Evolutionary conservation across 2,113 vertebrate genomes (phyloP), one percentile per base, ranked within the genome.

Genomic region (Leptobrachium leishanense): DNA sequence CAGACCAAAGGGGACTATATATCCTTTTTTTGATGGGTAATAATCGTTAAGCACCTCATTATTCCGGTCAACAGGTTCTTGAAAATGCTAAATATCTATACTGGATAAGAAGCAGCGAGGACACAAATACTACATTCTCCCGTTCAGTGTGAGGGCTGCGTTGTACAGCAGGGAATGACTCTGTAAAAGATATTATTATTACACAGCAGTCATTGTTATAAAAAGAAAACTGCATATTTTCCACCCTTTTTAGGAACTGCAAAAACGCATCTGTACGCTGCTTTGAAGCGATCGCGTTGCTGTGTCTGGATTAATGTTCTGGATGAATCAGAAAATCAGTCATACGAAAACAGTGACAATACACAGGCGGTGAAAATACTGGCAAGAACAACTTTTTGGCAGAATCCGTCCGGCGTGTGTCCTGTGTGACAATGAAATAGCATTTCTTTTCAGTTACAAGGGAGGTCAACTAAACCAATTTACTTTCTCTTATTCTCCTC

Each of bases 391-490:
- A 74, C 62, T 74, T 67, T 31, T 53, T 74, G 77, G 70, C 70
- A 74, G 70, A 20, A 67, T 73, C 11, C 15, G 20, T 31, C 20
- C 20, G 20, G 20, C 2, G n/a, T 43, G 43, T 50, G 68, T 70
- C 43, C 70, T 39, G 67, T 73, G 77, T 80, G 70, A 80, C 77
- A 74, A 66, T 59, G 62, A 74, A 73, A 62, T 73, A 59, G 39
- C 77, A 67, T 80, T 80, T 31, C 20, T 31, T 31, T 31, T 80
- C 71, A 74, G 71, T 80, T 80, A 66, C 50, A 80, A 69, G 42
- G 50, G 77, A 80, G 63, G 68, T 80, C 62, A 68, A 68, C 39
- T 59, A 66, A 74, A 74, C 57, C 70, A 80, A 66, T 72, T 80
- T 74, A 43, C 70, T 80, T 73, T 80, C 70, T 46, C 63, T 67